A percentile compares a stretch with the other conserved stretches of the same genome.
Conservation (phyloP, 2,113 vertebrate genomes). For the Cyphomyrus plagiostoma region DNA sequence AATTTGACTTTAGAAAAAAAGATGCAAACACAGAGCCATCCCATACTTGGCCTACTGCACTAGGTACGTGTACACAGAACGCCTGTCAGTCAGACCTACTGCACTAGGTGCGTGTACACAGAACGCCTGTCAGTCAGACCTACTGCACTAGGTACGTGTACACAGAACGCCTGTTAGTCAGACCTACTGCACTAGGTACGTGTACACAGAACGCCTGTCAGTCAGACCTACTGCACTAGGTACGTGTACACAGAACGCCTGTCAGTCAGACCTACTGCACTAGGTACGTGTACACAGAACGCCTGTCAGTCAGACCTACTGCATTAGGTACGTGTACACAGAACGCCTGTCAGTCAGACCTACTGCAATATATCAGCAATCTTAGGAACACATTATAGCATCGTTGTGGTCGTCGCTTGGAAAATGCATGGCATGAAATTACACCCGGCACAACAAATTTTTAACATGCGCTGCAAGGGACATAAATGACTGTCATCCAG, state of each 20-base stretch:
- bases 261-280: background rate
- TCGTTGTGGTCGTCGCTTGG: no score
- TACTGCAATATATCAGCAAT: background rate
- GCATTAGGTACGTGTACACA: background rate
- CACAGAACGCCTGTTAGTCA: no score
- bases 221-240: no score
- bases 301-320: no score
- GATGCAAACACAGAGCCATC: background rate
- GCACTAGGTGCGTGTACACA: background rate
- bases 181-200: no score
- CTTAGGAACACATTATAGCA: no score
- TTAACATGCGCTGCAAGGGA: background rate
- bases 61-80: background rate
- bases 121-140: background rate
- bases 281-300: no score
- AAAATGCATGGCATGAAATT: background rate
- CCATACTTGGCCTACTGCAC: background rate
- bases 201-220: no score
- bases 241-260: no score
- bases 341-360: conserved; percentile 4
- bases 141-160: no score
- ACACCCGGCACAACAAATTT: background rate
- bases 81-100: background rate
- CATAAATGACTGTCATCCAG: background rate
- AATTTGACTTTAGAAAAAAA: background rate